Evolutionary conservation across 2,113 vertebrate genomes (phyloP).

Genomic region (Ammodytes marinus): DNA sequence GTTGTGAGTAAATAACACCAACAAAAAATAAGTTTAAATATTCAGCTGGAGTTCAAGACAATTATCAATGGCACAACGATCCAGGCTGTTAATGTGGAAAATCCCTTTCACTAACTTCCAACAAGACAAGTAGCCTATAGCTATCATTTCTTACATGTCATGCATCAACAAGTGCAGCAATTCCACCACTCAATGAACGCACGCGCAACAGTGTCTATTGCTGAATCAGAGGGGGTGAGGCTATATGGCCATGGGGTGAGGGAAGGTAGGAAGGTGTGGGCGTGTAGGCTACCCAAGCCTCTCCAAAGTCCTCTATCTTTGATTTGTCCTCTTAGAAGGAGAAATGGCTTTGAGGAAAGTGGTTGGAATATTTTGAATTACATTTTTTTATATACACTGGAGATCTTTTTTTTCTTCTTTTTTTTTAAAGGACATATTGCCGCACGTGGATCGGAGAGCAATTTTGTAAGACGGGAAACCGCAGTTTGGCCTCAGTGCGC

Average conservation of each 20-base stretch:
- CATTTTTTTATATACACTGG: no score
- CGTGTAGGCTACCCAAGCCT: conserved; percentile 36
- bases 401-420: no score
- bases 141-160: not conserved
- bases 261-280: conserved; percentile 20
- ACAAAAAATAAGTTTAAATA: not conserved
- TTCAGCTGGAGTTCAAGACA: not conserved
- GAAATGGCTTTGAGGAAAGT: conserved; percentile 16
- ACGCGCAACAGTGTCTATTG: not conserved
- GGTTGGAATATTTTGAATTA: not conserved
- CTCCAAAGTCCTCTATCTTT: conserved; percentile 31
- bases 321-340: conserved; percentile 32
- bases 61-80: not conserved
- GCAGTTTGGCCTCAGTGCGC: not conserved
- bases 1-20: not conserved
- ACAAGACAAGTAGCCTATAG: not conserved
- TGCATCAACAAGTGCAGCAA: conserved; percentile 1
- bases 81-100: not conserved
- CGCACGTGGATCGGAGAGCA: not conserved
- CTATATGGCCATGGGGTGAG: not conserved
- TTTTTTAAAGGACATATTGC: not conserved
- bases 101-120: not conserved
- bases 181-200: not conserved
- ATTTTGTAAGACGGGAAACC: not conserved
- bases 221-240: conserved; percentile 11